Evolutionary conservation across 2,888 invertebrate genomes (phyloP).

Genomic region (Oscheius sp.): DNA sequence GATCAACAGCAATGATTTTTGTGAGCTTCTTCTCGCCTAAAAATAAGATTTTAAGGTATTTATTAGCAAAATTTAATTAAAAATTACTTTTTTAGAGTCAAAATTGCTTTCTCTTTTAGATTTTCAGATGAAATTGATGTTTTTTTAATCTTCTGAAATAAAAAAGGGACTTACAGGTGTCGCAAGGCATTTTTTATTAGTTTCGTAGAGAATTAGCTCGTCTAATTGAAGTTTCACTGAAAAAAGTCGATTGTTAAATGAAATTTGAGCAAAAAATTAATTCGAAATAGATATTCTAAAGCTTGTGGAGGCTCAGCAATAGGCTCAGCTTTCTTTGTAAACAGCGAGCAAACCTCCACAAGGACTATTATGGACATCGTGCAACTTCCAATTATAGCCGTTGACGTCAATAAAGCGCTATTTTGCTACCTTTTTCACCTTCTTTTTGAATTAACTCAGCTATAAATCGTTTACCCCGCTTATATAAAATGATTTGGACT

Average conservation of each 20-base stretch:
- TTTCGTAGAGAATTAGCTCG: not conserved
- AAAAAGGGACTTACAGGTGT: slow-evolving; percentile 26
- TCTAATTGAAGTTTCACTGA: not conserved
- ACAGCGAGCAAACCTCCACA: not conserved
- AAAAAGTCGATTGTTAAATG: not conserved
- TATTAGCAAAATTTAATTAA: not conserved
- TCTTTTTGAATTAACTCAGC: too few species aligned
- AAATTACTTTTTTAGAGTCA: not conserved
- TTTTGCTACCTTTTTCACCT: not conserved
- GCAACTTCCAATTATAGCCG: not conserved
- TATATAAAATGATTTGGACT: too few species aligned
- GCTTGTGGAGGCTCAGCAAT: too few species aligned
- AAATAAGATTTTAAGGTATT: slow-evolving; percentile 7
- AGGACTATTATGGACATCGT: not conserved
- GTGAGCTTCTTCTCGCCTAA: slow-evolving; percentile 57
- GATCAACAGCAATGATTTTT: slow-evolving; percentile 90
- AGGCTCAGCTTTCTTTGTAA: too few species aligned
- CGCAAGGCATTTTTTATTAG: slow-evolving; percentile 22
- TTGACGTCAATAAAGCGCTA: not conserved
- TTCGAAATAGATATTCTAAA: not conserved
- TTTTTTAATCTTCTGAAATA: too few species aligned
- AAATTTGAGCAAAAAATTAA: not conserved
- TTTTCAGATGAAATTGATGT: too few species aligned
- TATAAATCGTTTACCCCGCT: too few species aligned
- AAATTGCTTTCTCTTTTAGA: too few species aligned